Conservation (phyloP, 2,113 vertebrate species). For the Zosterops hypoxanthus region DNA sequence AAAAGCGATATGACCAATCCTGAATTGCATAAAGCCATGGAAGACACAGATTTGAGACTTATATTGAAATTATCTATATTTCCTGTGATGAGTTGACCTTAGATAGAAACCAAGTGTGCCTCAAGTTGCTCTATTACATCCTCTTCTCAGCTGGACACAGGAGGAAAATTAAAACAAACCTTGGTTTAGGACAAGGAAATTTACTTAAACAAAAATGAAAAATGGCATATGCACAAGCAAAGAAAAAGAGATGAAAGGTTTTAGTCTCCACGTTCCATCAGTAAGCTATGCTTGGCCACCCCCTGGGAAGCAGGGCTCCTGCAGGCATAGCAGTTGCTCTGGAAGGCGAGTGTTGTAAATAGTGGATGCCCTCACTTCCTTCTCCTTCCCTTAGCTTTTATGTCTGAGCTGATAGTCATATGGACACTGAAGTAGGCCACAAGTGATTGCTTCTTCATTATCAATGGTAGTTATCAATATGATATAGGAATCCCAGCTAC, state of each 20-base stretch:
- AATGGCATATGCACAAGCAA: not conserved
- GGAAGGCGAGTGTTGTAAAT: not conserved
- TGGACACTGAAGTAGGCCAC: too few species aligned
- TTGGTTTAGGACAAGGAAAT: not conserved
- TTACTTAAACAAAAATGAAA: not conserved
- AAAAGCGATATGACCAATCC: not conserved
- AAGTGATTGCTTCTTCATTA: too few species aligned
- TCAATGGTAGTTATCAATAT: too few species aligned
- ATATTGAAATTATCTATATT: not conserved
- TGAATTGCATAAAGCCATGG: not conserved
- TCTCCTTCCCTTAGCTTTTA: not conserved
- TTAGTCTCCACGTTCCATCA: not conserved
- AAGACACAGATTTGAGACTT: not conserved
- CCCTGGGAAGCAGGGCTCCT: accelerated
- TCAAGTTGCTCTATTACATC: not conserved
- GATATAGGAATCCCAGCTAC: too few species aligned
- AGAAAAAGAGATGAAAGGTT: not conserved
- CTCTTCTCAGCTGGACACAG: not conserved
- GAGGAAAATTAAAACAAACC: not conserved
- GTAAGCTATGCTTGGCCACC: not conserved
- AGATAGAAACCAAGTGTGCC: not conserved
- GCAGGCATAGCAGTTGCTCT: accelerated
- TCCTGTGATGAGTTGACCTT: not conserved
- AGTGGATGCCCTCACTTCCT: not conserved
- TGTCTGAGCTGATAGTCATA: not conserved